Evolutionary conservation across 1,140 invertebrate species (phyloP).

Genomic region (Aradophagus sp.): DNA sequence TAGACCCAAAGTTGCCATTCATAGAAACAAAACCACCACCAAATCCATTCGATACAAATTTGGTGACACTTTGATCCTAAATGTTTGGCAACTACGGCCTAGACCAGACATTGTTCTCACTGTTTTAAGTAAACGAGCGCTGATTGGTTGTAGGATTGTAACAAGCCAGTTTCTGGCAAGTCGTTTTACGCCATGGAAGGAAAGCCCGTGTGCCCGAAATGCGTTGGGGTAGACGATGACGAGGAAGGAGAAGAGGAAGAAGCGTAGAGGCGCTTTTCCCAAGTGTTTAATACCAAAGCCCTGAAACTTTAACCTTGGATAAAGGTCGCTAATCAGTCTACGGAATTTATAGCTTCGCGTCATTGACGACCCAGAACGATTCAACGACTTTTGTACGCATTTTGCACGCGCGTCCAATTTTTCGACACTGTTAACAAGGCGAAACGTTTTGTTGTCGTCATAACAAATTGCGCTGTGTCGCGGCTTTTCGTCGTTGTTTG

Average conservation of each 20-base stretch:
- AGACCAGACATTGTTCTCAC: slow-evolving; percentile 1
- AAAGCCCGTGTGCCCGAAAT: slow-evolving; percentile 91
- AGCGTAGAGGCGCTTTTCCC: slow-evolving; percentile 30
- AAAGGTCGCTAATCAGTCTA: slow-evolving; percentile 37
- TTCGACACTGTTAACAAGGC: no score
- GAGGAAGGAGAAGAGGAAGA: slow-evolving; percentile 79
- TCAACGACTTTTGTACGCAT: slow-evolving; percentile 5
- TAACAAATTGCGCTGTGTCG: no score
- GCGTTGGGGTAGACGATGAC: slow-evolving; percentile 91
- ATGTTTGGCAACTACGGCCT: no score
- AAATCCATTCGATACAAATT: no score
- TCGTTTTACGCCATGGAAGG: slow-evolving; percentile 97
- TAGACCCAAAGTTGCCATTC: no score
- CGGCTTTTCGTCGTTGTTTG: no score
- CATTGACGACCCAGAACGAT: not conserved
- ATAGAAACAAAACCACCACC: no score
- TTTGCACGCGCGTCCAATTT: no score
- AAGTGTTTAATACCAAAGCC: no score
- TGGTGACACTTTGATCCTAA: no score
- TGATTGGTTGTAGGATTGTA: slow-evolving; percentile 87
- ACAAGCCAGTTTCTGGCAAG: slow-evolving; percentile 91
- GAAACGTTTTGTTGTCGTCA: no score
- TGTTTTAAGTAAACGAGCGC: not conserved
- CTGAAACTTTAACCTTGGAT: no score
- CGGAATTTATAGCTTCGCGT: slow-evolving; percentile 17